Evolutionary conservation across 1,140 invertebrate genomes (phyloP), one percentile per base, ranked within the genome.

Genomic region (Solen grandis): DNA sequence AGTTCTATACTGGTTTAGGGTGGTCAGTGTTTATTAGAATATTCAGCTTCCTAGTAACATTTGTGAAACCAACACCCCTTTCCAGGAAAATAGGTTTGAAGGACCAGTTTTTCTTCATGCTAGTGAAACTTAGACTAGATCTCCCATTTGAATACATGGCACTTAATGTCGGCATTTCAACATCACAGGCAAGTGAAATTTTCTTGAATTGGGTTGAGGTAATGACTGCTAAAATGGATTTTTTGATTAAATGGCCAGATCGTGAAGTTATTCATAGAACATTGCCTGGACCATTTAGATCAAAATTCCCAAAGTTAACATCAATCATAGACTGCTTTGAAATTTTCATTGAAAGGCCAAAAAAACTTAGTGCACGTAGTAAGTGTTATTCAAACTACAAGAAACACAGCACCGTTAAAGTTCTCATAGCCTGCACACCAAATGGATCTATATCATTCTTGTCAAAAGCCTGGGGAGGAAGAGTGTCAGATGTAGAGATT

Each of bases 251-350:
- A 41, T 68, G 65, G 65, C 41, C 36, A 46, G 41, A 72, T 10
- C 16, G 46, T 57, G 84, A 85, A 62, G 72, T 13, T 0, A 68
- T 85, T 8, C 35, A 35, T 19, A 62, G 13, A 1, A 76, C 77
- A 0, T 4, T 82, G 19, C 79, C 84, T 33, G 62, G 27, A 46
- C 16, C 63, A 22, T 86, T 84, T 75, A 82, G 63, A 38, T 8
- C n/a, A 55, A 59, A 79, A 2, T 82, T 84, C 69, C 75, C 82
- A 0, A 54, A 66, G 27, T 60, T 79, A 16, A 82, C 75, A 13
- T 68, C 65, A 8, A 84, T 85, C 50, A 76, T 87, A 29, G 84
- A 87, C 29, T 87, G 76, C 54, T 85, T 85, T 69, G 85, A 87
- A 81, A 82, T 87, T 14, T 85, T 85, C 27, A 81, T 85, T 65